Conservation (phyloP, 2,113 vertebrate species). For the Tenrec ecaudatus region DNA sequence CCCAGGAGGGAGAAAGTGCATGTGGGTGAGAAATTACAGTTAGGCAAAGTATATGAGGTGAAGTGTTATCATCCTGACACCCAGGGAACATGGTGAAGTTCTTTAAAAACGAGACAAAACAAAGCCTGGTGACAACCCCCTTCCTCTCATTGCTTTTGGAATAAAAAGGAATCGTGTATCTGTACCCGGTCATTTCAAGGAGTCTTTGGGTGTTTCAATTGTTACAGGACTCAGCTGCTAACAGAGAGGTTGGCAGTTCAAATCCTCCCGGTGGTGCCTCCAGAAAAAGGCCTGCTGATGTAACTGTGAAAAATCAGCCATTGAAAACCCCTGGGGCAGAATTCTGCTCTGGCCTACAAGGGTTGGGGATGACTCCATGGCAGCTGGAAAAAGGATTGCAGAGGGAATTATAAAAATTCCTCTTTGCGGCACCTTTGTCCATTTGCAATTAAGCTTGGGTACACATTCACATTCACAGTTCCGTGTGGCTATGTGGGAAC, state of each 20-base stretch:
- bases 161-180: background rate
- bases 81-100: background rate
- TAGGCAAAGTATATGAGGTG: background rate
- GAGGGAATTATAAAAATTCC: background rate
- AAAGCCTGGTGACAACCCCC: background rate
- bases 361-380: background rate
- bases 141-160: background rate
- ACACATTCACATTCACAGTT: background rate
- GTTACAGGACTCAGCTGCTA: background rate
- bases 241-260: background rate
- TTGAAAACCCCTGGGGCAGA: background rate
- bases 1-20: background rate
- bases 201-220: background rate
- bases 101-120: background rate
- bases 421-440: background rate
- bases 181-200: background rate
- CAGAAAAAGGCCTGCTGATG: background rate
- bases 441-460: background rate
- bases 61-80: background rate
- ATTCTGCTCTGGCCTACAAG: background rate
- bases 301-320: background rate
- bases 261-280: background rate
- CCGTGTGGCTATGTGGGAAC: background rate
- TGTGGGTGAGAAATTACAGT: conserved; percentile 10
- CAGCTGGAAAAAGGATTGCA: background rate